Evolutionary conservation across 2,113 vertebrate genomes (phyloP), one percentile per base, ranked within the genome.

Genomic region (Microcebus tavaratra): DNA sequence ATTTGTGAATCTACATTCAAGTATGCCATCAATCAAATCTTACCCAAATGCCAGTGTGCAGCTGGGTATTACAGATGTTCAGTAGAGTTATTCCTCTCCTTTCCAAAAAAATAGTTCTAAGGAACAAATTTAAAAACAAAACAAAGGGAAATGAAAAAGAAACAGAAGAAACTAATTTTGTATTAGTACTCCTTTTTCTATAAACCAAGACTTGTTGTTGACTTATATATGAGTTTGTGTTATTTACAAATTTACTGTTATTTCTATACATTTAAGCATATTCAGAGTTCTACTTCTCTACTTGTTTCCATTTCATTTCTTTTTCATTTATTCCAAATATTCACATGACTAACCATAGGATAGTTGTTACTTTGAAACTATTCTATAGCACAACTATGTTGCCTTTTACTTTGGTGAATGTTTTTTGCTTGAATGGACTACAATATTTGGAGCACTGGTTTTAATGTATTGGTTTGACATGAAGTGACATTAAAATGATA

Each of bases 301-400:
- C 18, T 65, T 27, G 23, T 88, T 92, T 86, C 75, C 27, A 75
- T 88, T 91, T 96, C 48, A 91, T 95, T 89, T 88, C 27, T 88
- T 95, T 87, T 91, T 91, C 93, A 88, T 96, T 95, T 98, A 65
- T 90, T 93, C 31, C 63, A 96, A 88, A 93, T 90, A 89, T 63
- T 85, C 84, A 93, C 53, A 45, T 90, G 93, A 89, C 75, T 96
- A 90, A 72, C 65, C 89, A 75, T 9, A 34, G 55, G 10, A 50
- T 45, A 88, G 55, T 10, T 91, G 45, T 90, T 95, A 65, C 84
- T 94, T 59, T 94, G 75, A 93, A 92, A 93, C 83, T 79, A 39
- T 55, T 95, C 25, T 70, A 57, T 3, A 94, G 18, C 39, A 81
- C 11, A 84, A 65, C 11, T 48, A 17, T n/a, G 42, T 67, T 63